Conservation (phyloP, 2,113 vertebrate species). For the Cebus imitator region DNA sequence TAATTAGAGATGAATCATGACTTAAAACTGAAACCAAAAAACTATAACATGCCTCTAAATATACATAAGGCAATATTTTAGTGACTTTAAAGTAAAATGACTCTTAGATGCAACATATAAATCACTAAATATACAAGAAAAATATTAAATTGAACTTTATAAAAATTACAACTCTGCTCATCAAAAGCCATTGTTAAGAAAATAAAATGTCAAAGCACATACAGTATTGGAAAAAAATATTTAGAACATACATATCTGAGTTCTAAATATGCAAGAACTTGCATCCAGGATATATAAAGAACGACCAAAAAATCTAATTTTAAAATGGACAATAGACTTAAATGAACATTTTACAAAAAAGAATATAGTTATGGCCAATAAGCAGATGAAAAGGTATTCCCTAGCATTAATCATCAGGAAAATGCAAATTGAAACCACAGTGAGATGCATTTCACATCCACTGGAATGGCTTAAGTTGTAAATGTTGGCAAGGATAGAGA, state of each 20-base stretch:
- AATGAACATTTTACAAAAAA: slow-evolving; percentile 35
- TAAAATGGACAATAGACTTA: background rate
- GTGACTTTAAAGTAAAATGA: background rate
- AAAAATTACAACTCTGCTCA: slow-evolving; percentile 11
- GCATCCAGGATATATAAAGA: slow-evolving; percentile 4
- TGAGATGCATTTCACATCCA: background rate
- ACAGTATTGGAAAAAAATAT: background rate
- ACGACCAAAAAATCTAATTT: background rate
- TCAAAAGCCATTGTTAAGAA: slow-evolving; percentile 14
- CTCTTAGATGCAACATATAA: background rate
- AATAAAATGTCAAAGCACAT: background rate
- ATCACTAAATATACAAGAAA: slow-evolving; percentile 7
- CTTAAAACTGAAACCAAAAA: slow-evolving; percentile 25
- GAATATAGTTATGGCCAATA: background rate
- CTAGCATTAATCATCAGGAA: background rate
- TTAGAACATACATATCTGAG: background rate
- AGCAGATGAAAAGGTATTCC: background rate
- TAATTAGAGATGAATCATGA: slow-evolving; percentile 26
- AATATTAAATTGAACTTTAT: background rate
- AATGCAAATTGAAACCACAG: background rate
- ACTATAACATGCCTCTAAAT: background rate
- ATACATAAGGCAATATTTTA: background rate
- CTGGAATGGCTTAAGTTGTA: background rate
- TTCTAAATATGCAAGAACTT: background rate
- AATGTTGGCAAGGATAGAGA: background rate